Evolutionary conservation across 2,888 invertebrate species (phyloP), one percentile per base, ranked within the genome.

Genomic region (Operophtera brumata): DNA sequence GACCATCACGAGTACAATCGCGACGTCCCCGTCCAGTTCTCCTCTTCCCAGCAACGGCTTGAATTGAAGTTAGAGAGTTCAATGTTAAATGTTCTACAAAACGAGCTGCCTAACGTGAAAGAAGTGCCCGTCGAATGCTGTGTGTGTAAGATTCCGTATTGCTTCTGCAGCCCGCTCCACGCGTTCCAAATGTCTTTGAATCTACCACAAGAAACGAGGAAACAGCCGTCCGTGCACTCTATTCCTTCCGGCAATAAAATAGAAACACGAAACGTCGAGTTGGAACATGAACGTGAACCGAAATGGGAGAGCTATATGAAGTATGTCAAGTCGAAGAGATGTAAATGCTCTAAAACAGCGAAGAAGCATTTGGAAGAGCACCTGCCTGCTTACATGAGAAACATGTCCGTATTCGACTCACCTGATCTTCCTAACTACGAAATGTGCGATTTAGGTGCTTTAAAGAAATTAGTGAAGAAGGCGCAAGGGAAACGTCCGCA

Each of bases 341-440:
- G 86, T 46, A 60, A 61, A 37, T 87, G 88, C 62, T 62, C 69
- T 2, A 82, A 78, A 65, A 67, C 47, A 41, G 79, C 77, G 2
- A 86, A 85, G 61, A 84, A 85, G 61, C 73, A 81, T 66, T 71
- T 87, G 32, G 39, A 66, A 26, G 82, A 84, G 48, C 78, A 86
- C 63, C 60, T 88, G 28, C 89, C 89, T 1, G 63, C 78, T 4
- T 89, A 88, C 52, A 88, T 88, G 88, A 73, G 67, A 54, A 79
- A 70, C 10, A 74, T 66, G 72, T 86, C 86, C 1, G 53, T 34
- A 11, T 88, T 66, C 57, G 77, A 77, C 2, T 51, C 67, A 7
- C 70, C 77, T 6, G 74, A 77, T 12, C 64, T 87, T 47, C 81
- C 78, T 0, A 67, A 83, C 56, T 89, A 89, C 63, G 77, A 84